Base-by-base conservation (phyloP, 2,113 vertebrate genomes). In the Syrrhaptes paradoxus region DNA sequence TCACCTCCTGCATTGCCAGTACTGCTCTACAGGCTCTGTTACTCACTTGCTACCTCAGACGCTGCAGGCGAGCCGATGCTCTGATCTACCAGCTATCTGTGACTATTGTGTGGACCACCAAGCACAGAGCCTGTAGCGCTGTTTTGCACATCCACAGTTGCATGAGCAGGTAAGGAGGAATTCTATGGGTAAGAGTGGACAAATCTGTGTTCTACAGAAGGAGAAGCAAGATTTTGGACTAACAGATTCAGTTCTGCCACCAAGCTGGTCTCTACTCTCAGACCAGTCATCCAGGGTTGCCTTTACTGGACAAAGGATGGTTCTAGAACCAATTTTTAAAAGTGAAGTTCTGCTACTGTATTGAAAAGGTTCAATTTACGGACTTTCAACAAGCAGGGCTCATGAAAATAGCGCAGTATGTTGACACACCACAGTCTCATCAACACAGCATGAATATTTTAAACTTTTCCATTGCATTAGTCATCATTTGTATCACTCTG, bases 381-480 rank as follows among this genome's bases (percentile, higher is more conserved):
- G 5, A 80, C 51, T 70, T 67, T 52, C 38, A 86, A 71, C 19
- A 79, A 79, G 25, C 1, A 73, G 31, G 13, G 31, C 46, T 79
- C 76, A 51, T 46, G 55, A 84, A 92, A 83, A 93, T 5, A 4
- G 75, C 38, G 8, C 51, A 66, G 28, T 31, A 12, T 83, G 72
- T 86, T 80, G 72, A 86, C n/a, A 77, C 26, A 17, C 28, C 18
- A 58, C 28, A 58, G 54, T 20, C 38, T 86, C 49, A 82, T 72
- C 85, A 95, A 82, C 38, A 49, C 26, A 61, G 18, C 52, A 74
- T 36, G 63, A 73, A 89, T 93, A 91, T 89, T 95, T 89, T 62
- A 87, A 66, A 74, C 11, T 54, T 88, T 86, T 86, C 51, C 68
- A 24, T 26, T 86, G 74, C 26, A 36, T 84, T 84, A 74, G 54